These are phyloP conservation scores for Scalopus aquaticus DNA, from an alignment of 2,113 vertebrate species.

Conservation along the genomic window DNA sequence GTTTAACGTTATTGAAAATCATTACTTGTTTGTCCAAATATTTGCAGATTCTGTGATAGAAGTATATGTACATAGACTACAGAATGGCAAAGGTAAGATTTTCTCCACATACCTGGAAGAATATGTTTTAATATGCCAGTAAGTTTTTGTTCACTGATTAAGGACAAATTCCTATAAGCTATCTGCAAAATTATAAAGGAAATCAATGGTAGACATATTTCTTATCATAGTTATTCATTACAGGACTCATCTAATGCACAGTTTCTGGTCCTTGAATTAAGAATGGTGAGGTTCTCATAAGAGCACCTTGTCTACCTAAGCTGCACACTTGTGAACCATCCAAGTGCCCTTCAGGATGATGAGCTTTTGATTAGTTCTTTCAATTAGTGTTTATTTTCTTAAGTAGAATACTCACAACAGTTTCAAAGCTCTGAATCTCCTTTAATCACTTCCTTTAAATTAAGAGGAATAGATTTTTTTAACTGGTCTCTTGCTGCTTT, in stretches of 20 bases:
- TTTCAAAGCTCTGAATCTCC: conserved; percentile 81
- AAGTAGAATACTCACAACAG: conserved; percentile 73
- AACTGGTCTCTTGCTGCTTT: conserved; percentile 80
- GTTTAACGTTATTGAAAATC: not conserved
- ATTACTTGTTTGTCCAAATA: conserved; percentile 48
- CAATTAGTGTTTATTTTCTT: conserved; percentile 80
- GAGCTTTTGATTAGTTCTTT: conserved; percentile 78
- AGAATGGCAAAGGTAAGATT: conserved; percentile 17
- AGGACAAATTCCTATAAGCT: conserved; percentile 29
- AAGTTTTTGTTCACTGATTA: not conserved
- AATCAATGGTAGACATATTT: not conserved
- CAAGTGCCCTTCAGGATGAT: conserved; percentile 74
- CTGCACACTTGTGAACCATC: conserved; percentile 58
- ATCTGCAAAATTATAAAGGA: conserved; percentile 39
- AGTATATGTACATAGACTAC: conserved; percentile 7
- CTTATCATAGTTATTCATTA: not conserved
- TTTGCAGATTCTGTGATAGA: conserved; percentile 15
- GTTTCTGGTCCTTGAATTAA: conserved; percentile 30
- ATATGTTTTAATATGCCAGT: not conserved
- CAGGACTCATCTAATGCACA: not conserved
- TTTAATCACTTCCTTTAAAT: conserved; percentile 84
- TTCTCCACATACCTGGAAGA: not conserved
- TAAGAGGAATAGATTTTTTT: conserved; percentile 81
- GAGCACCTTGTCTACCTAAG: conserved; percentile 59
- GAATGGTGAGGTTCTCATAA: conserved; percentile 31